phyloP scores from a whole-genome alignment of 2,797 vertebrate genomes.

The Muscicapa comitata region DNA sequence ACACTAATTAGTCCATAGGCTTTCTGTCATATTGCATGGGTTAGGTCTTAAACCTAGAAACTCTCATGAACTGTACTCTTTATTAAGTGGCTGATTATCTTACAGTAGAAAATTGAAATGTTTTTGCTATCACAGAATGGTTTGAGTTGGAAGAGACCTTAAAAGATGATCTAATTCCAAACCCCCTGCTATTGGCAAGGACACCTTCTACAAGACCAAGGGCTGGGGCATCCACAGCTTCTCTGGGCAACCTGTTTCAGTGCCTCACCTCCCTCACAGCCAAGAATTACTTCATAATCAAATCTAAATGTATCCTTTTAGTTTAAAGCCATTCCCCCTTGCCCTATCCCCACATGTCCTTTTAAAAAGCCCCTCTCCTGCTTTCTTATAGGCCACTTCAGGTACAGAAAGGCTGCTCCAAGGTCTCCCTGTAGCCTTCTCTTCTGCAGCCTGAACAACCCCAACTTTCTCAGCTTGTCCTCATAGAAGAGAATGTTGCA shows the following conservation, averaged over 20 bases:
- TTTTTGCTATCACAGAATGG: not conserved
- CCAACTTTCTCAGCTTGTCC: not conserved
- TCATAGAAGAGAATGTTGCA: not conserved
- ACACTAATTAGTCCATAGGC: not conserved
- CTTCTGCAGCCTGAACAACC: not conserved
- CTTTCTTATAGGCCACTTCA: not conserved
- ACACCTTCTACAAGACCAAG: not conserved
- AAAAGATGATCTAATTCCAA: not conserved
- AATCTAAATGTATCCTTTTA: not conserved
- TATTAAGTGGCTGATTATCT: not conserved
- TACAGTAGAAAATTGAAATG: not conserved
- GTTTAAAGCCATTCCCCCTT: not conserved
- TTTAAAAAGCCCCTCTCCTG: not conserved
- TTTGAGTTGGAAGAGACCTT: not conserved
- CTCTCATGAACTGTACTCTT: not conserved
- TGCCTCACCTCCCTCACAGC: not conserved
- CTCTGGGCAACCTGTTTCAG: not conserved
- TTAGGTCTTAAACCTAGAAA: not conserved
- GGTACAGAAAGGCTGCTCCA: not conserved
- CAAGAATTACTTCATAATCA: not conserved
- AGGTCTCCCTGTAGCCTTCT: not conserved
- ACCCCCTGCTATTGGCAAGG: rapidly evolving
- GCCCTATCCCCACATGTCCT: too few species aligned
- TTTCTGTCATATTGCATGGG: not conserved
- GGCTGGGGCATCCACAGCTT: not conserved